phyloP scores from a whole-genome alignment of 2,888 invertebrate species.

The Apamea anceps region DNA sequence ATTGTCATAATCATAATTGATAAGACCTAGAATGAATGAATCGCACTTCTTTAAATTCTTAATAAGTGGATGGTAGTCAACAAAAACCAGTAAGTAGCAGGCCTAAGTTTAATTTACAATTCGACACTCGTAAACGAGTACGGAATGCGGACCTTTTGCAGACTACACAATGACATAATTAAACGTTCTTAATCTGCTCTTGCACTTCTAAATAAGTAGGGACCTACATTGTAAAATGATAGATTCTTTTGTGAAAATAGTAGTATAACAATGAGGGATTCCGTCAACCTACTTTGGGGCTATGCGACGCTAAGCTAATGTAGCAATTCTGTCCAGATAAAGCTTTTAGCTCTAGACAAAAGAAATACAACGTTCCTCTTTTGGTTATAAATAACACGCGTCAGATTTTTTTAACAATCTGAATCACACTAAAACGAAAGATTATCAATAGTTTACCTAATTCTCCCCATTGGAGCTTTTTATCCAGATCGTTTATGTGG shows the following conservation, averaged over 20 bases:
- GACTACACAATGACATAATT: constrained; percentile 39
- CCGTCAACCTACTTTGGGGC: not conserved
- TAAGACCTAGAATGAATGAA: constrained; percentile 39
- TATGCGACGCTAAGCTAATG: not conserved
- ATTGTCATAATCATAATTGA: constrained; percentile 34
- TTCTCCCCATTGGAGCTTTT: constrained; percentile 16
- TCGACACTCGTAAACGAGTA: constrained; percentile 54
- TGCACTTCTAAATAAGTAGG: not conserved
- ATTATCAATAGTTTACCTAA: not conserved
- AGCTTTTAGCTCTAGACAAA: not conserved
- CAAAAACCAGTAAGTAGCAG: constrained; percentile 42
- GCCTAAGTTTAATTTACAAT: constrained; percentile 49
- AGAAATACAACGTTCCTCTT: not conserved
- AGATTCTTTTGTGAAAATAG: constrained; percentile 6
- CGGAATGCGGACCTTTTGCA: constrained; percentile 63
- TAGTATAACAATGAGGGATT: constrained; percentile 2
- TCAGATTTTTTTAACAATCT: not conserved
- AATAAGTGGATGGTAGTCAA: constrained; percentile 21
- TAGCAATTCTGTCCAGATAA: not conserved
- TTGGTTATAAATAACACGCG: not conserved
- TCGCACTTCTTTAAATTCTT: constrained; percentile 13
- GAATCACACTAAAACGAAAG: not conserved
- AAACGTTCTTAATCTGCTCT: constrained; percentile 2
- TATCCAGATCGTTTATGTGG: constrained; percentile 6
- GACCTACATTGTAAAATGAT: not conserved